Evolutionary conservation across 2,797 vertebrate genomes (phyloP).

Genomic region (Macroramphosus scolopax): DNA sequence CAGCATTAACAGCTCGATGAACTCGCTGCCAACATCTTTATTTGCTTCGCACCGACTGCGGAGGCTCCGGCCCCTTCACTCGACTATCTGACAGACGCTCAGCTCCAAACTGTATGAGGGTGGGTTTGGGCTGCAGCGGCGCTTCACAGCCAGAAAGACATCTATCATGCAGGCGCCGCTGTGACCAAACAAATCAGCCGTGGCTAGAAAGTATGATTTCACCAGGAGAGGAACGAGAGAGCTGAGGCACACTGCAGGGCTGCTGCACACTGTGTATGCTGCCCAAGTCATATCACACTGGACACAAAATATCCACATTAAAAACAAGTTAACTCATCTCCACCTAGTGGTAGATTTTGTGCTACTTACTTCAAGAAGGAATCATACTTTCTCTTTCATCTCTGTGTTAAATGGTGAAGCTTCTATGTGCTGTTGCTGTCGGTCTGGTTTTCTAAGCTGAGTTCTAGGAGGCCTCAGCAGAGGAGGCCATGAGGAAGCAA

Average conservation of each 20-base stretch:
- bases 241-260: conserved; percentile 36
- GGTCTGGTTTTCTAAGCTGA: background rate
- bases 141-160: conserved; percentile 61
- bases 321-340: background rate
- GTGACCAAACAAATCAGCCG: conserved; percentile 68
- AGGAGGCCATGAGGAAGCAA: conserved; percentile 64
- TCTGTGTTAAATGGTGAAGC: no score
- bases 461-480: conserved; percentile 27
- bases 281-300: no score
- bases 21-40: conserved; percentile 65
- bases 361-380: background rate
- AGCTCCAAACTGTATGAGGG: conserved; percentile 28
- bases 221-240: conserved; percentile 58
- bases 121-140: conserved; percentile 8
- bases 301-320: background rate
- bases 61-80: conserved; percentile 35
- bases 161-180: conserved; percentile 67
- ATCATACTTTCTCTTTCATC: no score
- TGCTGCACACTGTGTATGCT: conserved; percentile 15
- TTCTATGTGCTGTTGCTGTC: no score
- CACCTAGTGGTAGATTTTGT: background rate
- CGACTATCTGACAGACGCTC: conserved; percentile 19
- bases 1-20: conserved; percentile 57
- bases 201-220: conserved; percentile 66
- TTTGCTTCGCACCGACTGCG: conserved; percentile 34